phyloP scores from a whole-genome alignment of 1,140 invertebrate species.

The Pollicipes pollicipes region DNA sequence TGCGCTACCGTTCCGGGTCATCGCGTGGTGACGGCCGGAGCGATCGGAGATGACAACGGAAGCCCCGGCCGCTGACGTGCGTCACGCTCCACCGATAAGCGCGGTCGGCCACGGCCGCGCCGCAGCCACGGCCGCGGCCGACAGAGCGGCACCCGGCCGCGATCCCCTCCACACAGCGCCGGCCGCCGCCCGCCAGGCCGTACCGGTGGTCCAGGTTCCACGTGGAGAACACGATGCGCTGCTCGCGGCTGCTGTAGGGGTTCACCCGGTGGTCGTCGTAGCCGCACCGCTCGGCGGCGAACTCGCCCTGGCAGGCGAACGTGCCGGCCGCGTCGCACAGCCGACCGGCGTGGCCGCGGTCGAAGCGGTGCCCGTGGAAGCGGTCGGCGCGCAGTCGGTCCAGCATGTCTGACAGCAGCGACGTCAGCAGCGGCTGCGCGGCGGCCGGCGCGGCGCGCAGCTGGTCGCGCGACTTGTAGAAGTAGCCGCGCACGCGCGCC shows the following conservation, averaged over 20 bases:
- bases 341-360: conserved; percentile 9
- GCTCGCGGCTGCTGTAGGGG: conserved; percentile 61
- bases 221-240: conserved; percentile 64
- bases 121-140: too few species aligned
- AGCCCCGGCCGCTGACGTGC: too few species aligned
- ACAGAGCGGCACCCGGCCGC: too few species aligned
- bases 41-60: too few species aligned
- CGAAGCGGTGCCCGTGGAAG: conserved; percentile 13
- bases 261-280: conserved; percentile 49
- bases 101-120: too few species aligned
- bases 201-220: conserved; percentile 74
- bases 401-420: too few species aligned
- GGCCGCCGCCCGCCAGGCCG: conserved; percentile 18
- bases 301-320: conserved; percentile 53
- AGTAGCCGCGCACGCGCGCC: neutral
- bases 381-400: neutral
- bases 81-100: too few species aligned
- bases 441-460: neutral
- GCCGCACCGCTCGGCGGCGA: conserved; percentile 41
- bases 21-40: too few species aligned
- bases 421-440: too few species aligned
- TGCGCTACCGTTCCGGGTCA: too few species aligned
- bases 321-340: conserved; percentile 48
- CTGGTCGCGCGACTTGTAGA: conserved; percentile 1
- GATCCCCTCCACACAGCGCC: too few species aligned